Percentiles rank a stretch among this genome's conserved stretches.
phyloP scores from a whole-genome alignment of 2,797 vertebrate species.

The Rhodeus uyekii region DNA sequence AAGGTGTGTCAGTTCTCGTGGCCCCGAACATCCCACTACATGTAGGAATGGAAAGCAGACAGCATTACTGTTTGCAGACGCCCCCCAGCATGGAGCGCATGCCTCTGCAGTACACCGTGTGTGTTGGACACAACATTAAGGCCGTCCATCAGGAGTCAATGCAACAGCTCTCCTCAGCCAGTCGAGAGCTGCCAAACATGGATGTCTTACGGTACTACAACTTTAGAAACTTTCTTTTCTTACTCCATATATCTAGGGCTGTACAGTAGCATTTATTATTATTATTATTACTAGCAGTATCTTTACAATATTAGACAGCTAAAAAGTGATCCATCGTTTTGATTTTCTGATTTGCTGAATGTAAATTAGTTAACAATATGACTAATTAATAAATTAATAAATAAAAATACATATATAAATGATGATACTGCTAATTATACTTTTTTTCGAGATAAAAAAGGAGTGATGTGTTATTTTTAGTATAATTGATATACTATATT shows the following conservation, averaged over 20 bases:
- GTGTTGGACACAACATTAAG: conserved; percentile 75
- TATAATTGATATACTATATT: too few species aligned
- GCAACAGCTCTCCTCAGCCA: conserved; percentile 62
- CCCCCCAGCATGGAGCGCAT: conserved; percentile 70
- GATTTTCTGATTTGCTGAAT: too few species aligned
- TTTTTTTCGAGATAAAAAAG: too few species aligned
- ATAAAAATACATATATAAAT: too few species aligned
- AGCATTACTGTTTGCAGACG: conserved; percentile 85
- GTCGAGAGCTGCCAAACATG: conserved; percentile 74
- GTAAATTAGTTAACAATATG: too few species aligned
- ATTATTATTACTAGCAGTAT: neutral
- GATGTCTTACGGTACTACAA: conserved; percentile 75
- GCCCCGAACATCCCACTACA: conserved; percentile 78
- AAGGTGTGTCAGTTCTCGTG: conserved; percentile 84
- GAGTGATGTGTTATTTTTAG: too few species aligned
- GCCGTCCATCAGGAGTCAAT: conserved; percentile 75
- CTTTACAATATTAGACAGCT: neutral
- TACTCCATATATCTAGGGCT: neutral
- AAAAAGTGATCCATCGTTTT: neutral
- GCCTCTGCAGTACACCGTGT: conserved; percentile 84
- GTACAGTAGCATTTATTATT: neutral
- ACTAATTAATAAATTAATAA: too few species aligned
- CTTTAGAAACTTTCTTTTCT: neutral
- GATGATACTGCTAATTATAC: too few species aligned
- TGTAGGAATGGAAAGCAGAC: conserved; percentile 79